Evolutionary conservation across 37 sponge, comb jelly and placozoan species (phyloP).

Genomic region (Aplysina aerophoba): DNA sequence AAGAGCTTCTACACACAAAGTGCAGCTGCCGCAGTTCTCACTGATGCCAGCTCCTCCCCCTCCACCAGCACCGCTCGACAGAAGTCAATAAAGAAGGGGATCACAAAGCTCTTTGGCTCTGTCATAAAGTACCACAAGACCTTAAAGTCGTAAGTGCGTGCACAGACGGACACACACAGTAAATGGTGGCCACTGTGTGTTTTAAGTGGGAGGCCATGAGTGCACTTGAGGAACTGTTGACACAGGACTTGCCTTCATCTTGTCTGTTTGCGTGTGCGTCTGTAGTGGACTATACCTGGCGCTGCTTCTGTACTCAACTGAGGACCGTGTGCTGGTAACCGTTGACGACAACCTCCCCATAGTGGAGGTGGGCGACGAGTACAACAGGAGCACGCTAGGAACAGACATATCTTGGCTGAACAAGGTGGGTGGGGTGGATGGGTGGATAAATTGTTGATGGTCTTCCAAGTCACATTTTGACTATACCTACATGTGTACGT

Average conservation of each 20-base stretch:
- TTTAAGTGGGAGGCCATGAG: no score
- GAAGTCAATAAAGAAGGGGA: conserved; percentile 51
- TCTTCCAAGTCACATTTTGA: no score
- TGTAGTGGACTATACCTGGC: conserved; percentile 74
- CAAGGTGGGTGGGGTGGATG: conserved; percentile 46
- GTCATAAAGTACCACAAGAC: conserved; percentile 59
- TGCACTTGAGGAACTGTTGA: no score
- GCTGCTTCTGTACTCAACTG: conserved; percentile 60
- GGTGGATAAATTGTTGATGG: not conserved
- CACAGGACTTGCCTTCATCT: not conserved
- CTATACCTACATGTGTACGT: no score
- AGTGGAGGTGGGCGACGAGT: conserved; percentile 75
- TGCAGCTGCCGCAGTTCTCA: not conserved
- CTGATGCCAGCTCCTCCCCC: conserved; percentile 22
- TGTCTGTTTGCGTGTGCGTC: not conserved
- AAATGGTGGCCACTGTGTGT: no score
- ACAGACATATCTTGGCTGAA: conserved; percentile 78
- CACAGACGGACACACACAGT: not conserved
- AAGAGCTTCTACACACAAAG: conserved; percentile 35
- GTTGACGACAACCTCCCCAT: conserved; percentile 76
- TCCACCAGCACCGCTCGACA: not conserved
- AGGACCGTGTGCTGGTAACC: conserved; percentile 61
- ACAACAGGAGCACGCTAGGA: conserved; percentile 49
- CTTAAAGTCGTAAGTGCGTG: conserved; percentile 59
- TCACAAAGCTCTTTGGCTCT: conserved; percentile 57